These are phyloP conservation scores for Balanococcus diminutus DNA, from an alignment of 2,888 invertebrate species.

Conservation along the genomic window DNA sequence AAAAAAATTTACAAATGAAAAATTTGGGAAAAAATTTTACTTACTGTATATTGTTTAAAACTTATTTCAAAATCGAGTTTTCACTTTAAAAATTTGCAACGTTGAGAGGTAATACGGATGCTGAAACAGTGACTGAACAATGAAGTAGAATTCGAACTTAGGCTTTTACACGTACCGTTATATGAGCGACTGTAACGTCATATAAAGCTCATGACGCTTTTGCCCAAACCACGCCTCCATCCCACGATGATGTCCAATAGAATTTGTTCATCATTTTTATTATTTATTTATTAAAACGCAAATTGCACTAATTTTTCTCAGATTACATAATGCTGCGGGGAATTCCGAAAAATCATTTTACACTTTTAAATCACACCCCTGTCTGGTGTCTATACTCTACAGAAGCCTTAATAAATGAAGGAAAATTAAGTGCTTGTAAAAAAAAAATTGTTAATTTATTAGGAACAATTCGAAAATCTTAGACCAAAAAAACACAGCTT, in stretches of 20 bases:
- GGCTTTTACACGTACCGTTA: constrained; percentile 45
- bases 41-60: background rate
- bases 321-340: background rate
- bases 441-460: no score
- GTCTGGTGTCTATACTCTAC: no score
- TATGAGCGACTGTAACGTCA: constrained; percentile 43
- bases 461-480: no score
- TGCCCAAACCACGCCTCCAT: constrained; percentile 34
- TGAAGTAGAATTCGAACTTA: constrained; percentile 45
- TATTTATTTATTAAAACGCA: constrained; percentile 42
- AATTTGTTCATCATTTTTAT: background rate
- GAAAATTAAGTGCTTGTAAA: no score
- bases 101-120: constrained; percentile 41
- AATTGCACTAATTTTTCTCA: constrained; percentile 1
- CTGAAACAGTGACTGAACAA: constrained; percentile 46
- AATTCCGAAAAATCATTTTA: background rate
- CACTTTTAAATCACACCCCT: background rate
- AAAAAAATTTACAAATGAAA: background rate
- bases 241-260: constrained; percentile 17
- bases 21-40: background rate
- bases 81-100: background rate
- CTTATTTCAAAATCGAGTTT: constrained; percentile 11
- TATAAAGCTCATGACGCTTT: constrained; percentile 47
- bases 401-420: no score
- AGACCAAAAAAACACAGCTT: no score